Evolutionary conservation across 2,797 vertebrate species (phyloP).

Genomic region (Podarcis lilfordi): DNA sequence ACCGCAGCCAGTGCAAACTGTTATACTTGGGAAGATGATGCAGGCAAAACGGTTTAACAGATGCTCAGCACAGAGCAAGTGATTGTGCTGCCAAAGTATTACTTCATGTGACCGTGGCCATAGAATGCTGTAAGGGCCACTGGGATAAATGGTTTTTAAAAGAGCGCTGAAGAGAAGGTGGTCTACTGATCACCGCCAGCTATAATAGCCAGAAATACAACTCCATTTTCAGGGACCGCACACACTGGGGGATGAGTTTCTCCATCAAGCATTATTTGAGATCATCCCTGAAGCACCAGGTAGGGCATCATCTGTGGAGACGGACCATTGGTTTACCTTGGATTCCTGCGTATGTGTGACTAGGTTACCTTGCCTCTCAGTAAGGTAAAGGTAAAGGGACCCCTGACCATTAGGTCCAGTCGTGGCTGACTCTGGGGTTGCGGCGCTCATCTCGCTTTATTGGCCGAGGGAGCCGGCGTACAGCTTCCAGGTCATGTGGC

Average conservation of each 20-base stretch:
- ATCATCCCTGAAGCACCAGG: background rate
- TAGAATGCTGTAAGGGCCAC: background rate
- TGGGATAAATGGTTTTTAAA: background rate
- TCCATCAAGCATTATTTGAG: too few species aligned
- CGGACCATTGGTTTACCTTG: too few species aligned
- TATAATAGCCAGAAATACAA: background rate
- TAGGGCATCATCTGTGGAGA: background rate
- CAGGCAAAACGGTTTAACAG: background rate
- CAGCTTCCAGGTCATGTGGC: too few species aligned
- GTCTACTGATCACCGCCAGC: background rate
- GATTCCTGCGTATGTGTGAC: too few species aligned
- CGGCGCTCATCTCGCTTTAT: too few species aligned
- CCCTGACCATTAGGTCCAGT: too few species aligned
- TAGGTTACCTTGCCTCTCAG: too few species aligned
- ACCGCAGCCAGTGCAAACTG: background rate
- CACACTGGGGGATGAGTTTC: too few species aligned
- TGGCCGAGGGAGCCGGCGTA: too few species aligned
- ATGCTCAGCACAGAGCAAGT: background rate
- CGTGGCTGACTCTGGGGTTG: too few species aligned
- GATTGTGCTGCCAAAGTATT: background rate
- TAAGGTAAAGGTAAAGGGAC: too few species aligned
- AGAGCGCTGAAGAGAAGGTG: background rate
- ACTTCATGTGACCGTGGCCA: background rate
- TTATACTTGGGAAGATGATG: background rate
- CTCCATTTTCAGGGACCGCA: background rate